Base-by-base conservation (phyloP, 2,797 vertebrate species). In the Erpetoichthys calabaricus region DNA sequence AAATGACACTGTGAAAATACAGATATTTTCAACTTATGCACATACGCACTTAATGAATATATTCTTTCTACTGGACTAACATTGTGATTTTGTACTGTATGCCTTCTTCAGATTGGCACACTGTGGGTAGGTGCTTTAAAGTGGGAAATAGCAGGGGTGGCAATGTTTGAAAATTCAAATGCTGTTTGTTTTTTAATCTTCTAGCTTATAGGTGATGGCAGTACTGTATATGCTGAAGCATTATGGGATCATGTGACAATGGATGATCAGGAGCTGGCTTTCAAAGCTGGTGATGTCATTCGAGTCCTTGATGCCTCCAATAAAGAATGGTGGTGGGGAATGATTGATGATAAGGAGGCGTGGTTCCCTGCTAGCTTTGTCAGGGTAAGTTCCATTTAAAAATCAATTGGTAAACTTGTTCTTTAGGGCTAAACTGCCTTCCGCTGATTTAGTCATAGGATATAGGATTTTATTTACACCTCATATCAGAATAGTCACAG, bases 241-340 rank as follows among this genome's bases (percentile, higher is more conserved):
- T 84, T 98, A 59, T 99, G 96, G 96, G 96, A 99, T 77, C 94
- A 99, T 55, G 93, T 99, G 75, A 96, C 94, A 57, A 96, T 99
- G 96, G 94, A 95, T 53, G 95, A 97, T 72, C 91, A 96, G 78
- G 93, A 98, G 75, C 79, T 99, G 76, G 90, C 90, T 72, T 98
- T 99, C 81, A 96, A 97, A 86, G 94, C 90, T 1, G 94, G 94
- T 62, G 93, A 97, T 56, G 95, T 98, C 70, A 93, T 99, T 75
- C 89, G 82, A 59, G 88, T 99, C 56, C 78, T 98, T 64, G 96
- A 98, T 61, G 91, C 90, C 56, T 88, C 86, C 3, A 88, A 97
- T 69, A 90, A 91, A 66, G 95, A 98, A 71, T 99, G 96, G 96
- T 99, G 96, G 96, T 98, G 93, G 92, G 96, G 96, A 60, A 81